Evolutionary conservation across 2,113 vertebrate genomes (phyloP).

Genomic region (Benitochromis conjunctus): DNA sequence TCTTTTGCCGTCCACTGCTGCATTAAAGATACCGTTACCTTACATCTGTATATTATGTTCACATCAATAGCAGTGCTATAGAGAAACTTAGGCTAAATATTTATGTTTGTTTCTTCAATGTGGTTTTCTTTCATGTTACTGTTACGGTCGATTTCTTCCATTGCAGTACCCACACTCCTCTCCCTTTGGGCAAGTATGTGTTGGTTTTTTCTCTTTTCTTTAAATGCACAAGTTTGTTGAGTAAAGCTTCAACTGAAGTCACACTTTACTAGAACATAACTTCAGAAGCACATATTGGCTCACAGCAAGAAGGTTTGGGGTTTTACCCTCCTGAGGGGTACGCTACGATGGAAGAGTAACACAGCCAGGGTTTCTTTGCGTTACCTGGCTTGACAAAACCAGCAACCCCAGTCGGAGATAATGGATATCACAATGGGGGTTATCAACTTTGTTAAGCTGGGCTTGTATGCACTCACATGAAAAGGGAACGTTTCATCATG

Average conservation of each 20-base stretch:
- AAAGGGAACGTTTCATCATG: fast-evolving
- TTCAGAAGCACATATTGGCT: background rate
- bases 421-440: background rate
- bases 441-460: background rate
- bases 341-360: fast-evolving
- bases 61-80: background rate
- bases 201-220: background rate
- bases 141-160: background rate
- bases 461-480: background rate
- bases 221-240: background rate
- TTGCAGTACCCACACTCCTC: background rate
- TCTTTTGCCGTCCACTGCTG: fast-evolving
- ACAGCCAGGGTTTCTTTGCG: background rate
- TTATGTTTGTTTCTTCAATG: background rate
- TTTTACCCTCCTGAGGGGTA: background rate
- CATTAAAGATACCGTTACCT: fast-evolving
- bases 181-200: background rate
- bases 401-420: fast-evolving
- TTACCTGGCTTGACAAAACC: background rate
- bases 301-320: background rate
- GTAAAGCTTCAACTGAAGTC: background rate
- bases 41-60: background rate
- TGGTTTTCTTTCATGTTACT: background rate
- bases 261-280: background rate
- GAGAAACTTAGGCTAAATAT: background rate